These are phyloP conservation scores for Electrophaes corylata DNA, from an alignment of 2,888 invertebrate species.

Conservation along the genomic window DNA sequence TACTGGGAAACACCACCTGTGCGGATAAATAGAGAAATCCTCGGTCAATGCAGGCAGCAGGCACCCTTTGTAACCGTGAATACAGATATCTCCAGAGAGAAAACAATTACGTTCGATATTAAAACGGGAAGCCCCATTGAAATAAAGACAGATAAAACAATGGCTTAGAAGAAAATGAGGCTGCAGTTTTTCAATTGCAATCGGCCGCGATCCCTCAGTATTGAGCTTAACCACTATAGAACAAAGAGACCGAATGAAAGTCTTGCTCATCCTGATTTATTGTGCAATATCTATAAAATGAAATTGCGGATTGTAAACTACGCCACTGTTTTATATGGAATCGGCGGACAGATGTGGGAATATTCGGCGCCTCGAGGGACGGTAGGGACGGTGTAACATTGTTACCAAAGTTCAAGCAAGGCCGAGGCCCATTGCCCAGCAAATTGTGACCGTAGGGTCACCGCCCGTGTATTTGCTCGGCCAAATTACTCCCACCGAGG, in stretches of 20 bases:
- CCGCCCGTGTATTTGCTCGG: constrained; percentile 67
- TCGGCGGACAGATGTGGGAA: constrained; percentile 75
- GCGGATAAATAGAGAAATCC: constrained; percentile 63
- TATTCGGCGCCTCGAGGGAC: constrained; percentile 71
- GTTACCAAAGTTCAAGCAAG: constrained; percentile 77
- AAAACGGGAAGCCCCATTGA: constrained; percentile 51
- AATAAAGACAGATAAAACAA: constrained; percentile 55
- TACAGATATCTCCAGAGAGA: constrained; percentile 49
- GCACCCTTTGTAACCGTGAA: constrained; percentile 45
- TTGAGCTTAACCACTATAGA: constrained; percentile 47
- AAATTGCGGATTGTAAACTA: constrained; percentile 72
- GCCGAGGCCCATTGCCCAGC: constrained; percentile 69
- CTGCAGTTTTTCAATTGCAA: constrained; percentile 64
- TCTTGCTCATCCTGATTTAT: constrained; percentile 65
- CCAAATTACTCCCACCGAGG: constrained; percentile 68
- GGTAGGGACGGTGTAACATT: constrained; percentile 72
- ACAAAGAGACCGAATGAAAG: constrained; percentile 59
- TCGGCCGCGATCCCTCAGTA: constrained; percentile 50
- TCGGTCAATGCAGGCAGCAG: constrained; percentile 41
- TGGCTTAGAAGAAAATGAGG: constrained; percentile 56
- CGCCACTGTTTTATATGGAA: constrained; percentile 68
- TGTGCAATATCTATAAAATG: constrained; percentile 71
- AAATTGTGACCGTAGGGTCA: constrained; percentile 77
- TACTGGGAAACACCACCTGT: constrained; percentile 73
- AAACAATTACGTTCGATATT: constrained; percentile 58